Conservation (phyloP, 2,113 vertebrate genomes). For the Mormyrus lacerda region DNA sequence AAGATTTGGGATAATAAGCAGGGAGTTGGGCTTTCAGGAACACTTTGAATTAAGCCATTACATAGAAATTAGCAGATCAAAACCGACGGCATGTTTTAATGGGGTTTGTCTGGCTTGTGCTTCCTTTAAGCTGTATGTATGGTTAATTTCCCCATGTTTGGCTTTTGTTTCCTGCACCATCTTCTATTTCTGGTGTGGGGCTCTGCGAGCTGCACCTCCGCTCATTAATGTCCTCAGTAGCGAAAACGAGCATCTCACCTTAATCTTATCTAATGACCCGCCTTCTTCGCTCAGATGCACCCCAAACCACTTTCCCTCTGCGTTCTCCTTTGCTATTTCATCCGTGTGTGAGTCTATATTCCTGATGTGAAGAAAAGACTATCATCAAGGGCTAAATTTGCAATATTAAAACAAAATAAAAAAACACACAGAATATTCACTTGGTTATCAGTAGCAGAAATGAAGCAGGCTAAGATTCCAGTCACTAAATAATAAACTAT, state of each 20-base stretch:
- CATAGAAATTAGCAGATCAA: neutral
- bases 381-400: neutral
- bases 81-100: neutral
- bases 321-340: neutral
- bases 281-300: neutral
- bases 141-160: neutral
- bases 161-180: neutral
- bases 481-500: constrained; percentile 1
- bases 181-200: neutral
- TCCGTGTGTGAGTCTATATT: neutral
- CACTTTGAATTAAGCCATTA: neutral
- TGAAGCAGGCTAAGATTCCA: neutral
- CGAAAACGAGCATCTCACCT: neutral
- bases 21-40: neutral
- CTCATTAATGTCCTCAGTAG: neutral
- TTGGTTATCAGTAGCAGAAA: neutral
- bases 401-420: neutral
- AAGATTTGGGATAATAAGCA: neutral
- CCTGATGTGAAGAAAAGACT: neutral
- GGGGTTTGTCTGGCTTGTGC: neutral
- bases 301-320: neutral
- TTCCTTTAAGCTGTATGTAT: neutral
- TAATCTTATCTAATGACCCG: neutral
- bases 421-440: neutral
- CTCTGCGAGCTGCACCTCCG: neutral